phyloP scores from a whole-genome alignment of 2,888 invertebrate genomes.

The Lepidocyrtinus sp. region DNA sequence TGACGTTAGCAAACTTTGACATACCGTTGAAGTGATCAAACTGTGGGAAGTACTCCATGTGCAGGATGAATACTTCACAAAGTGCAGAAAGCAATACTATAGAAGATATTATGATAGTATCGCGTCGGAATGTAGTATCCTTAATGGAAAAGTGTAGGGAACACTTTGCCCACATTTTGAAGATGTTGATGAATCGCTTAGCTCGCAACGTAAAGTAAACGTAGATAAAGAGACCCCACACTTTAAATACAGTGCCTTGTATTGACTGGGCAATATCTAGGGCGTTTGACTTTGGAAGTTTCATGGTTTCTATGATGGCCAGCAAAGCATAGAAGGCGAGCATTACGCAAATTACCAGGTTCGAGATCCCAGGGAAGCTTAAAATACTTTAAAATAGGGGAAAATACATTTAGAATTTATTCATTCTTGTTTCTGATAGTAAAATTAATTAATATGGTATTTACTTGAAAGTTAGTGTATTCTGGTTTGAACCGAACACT shows the following conservation, averaged over 20 bases:
- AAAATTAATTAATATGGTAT: not conserved
- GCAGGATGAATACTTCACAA: not conserved
- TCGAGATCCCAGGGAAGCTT: slow-evolving; percentile 15
- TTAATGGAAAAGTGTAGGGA: slow-evolving; percentile 6
- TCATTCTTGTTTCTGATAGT: not conserved
- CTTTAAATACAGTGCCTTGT: slow-evolving; percentile 22
- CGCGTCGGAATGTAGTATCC: slow-evolving; percentile 30
- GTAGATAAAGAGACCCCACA: slow-evolving; percentile 38
- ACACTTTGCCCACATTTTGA: slow-evolving; percentile 32
- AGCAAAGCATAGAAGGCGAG: slow-evolving; percentile 6
- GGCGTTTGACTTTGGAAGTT: slow-evolving; percentile 28
- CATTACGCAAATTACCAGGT: not conserved
- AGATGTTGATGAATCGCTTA: slow-evolving; percentile 31
- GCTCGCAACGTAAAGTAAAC: slow-evolving; percentile 32
- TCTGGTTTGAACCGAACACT: slow-evolving; percentile 9
- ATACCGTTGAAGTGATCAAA: slow-evolving; percentile 32
- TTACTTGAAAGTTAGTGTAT: slow-evolving; percentile 19
- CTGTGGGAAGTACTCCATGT: slow-evolving; percentile 38
- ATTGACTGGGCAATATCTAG: slow-evolving; percentile 35
- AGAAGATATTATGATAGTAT: slow-evolving; percentile 25
- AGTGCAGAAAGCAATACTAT: slow-evolving; percentile 9
- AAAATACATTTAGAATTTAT: not conserved
- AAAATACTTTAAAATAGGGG: slow-evolving; percentile 9
- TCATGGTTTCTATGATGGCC: slow-evolving; percentile 27
- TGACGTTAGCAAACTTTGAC: not conserved